Evolutionary conservation across 2,113 vertebrate genomes (phyloP).

Genomic region (Blennius ocellaris): DNA sequence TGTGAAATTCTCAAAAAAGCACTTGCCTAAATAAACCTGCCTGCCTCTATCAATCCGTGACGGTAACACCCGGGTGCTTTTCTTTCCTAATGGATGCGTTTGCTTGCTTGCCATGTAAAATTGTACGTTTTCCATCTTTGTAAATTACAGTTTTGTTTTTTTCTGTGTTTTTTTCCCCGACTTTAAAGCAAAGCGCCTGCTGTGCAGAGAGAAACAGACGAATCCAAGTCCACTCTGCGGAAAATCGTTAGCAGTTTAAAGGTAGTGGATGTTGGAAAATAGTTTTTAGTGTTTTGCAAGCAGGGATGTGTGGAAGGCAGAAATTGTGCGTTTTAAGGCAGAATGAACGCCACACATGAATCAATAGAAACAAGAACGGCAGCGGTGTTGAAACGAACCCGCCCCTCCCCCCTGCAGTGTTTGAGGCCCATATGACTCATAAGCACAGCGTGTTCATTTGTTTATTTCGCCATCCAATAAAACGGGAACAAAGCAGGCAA

Average conservation of each 20-base stretch:
- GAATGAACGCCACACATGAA: slow-evolving; percentile 29
- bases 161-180: too few species aligned
- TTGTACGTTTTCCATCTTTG: too few species aligned
- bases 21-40: too few species aligned
- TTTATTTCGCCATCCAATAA: slow-evolving; percentile 8
- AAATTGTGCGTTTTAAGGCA: neutral
- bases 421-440: slow-evolving; percentile 37
- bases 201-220: neutral
- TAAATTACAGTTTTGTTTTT: too few species aligned
- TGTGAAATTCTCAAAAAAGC: too few species aligned
- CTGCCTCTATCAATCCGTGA: too few species aligned
- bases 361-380: slow-evolving; percentile 6
- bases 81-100: too few species aligned
- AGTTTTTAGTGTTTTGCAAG: too few species aligned
- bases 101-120: too few species aligned
- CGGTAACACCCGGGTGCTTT: too few species aligned
- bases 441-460: slow-evolving; percentile 17
- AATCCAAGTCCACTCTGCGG: neutral
- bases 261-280: neutral
- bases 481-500: slow-evolving; percentile 15
- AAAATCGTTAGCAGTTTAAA: neutral
- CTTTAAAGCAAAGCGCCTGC: neutral
- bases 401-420: neutral
- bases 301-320: too few species aligned
- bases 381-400: slow-evolving; percentile 1